phyloP scores from a whole-genome alignment of 1,140 invertebrate genomes.

The Bathynomus jamesi region DNA sequence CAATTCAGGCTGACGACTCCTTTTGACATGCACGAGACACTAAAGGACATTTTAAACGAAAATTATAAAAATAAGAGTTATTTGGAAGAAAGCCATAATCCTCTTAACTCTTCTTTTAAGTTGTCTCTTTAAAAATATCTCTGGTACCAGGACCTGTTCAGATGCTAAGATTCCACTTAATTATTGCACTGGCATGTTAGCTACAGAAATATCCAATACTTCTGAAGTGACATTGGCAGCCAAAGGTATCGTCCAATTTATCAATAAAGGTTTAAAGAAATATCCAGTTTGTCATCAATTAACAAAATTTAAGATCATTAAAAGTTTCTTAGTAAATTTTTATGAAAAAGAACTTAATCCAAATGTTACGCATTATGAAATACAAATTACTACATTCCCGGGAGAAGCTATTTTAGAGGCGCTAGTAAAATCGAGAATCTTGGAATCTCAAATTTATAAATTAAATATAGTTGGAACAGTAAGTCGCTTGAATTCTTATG shows the following conservation, averaged over 20 bases:
- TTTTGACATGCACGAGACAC: conserved; percentile 47
- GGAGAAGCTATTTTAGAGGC: neutral
- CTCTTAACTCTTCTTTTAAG: neutral
- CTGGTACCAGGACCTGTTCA: conserved; percentile 43
- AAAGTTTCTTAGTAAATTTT: neutral
- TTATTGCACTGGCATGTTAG: conserved; percentile 43
- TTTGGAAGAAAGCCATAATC: neutral
- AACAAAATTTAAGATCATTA: neutral
- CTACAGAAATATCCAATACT: neutral
- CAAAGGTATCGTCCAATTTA: neutral
- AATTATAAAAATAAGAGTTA: conserved; percentile 6
- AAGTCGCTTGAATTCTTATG: neutral
- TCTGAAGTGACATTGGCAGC: neutral
- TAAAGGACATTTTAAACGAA: conserved; percentile 41
- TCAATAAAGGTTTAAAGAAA: neutral
- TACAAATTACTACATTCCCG: neutral
- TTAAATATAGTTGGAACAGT: neutral
- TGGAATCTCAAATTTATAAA: neutral
- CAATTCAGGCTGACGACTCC: conserved; percentile 44
- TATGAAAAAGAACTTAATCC: neutral
- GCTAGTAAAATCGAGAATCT: neutral
- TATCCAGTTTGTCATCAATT: neutral
- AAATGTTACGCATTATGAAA: neutral
- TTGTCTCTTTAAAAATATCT: conserved; percentile 9
- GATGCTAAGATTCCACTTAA: conserved; percentile 46